Evolutionary conservation across 2,888 invertebrate genomes (phyloP), one percentile per base, ranked within the genome.

Genomic region (Slavum lentiscoides): DNA sequence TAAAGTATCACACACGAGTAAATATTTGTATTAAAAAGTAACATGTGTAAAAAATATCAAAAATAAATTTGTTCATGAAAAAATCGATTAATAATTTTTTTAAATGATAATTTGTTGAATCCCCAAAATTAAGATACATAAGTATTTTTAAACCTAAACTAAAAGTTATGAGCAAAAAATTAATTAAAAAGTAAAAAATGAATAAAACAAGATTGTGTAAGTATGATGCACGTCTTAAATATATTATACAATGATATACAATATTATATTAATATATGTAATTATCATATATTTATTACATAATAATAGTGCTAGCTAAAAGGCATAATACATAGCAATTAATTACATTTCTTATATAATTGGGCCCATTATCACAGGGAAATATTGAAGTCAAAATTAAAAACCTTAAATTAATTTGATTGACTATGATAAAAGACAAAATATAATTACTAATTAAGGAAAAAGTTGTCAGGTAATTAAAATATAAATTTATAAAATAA

Each of bases 311-410:
- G 55, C 17, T 55, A 5, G 7, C 19, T 66, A 39, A 66, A 74
- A 6, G 17, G 17, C 5, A 39, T 30, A 49, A 49, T 43, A 62
- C 62, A 58, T 55, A 59, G 21, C 23, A 21, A 1, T 61, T 61
- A 61, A 23, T 67, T 23, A 43, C 11, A 39, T 75, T 58, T 23
- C 2, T 58, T 39, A n/a, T 7, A 67, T 58, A 67, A 19, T 23
- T 75, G 58, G n/a, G n/a, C 75, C 75, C 75, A 75, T 75, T 75
- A 75, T 75, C 75, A 75, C 67, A 75, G 75, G 58, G 75, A 19
- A 67, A 39, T 67, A 3, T 58, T 13, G 2, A 21, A 39, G 17
- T 11, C 11, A 74, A n/a, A 30, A 62, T 62, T 55, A 62, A 70
- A 23, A 74, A 39, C 17, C 13, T 58, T 67, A 62, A 72, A 55